Evolutionary conservation across 2,113 vertebrate species (phyloP), one percentile per base, ranked within the genome.

Genomic region (Strigops habroptila): DNA sequence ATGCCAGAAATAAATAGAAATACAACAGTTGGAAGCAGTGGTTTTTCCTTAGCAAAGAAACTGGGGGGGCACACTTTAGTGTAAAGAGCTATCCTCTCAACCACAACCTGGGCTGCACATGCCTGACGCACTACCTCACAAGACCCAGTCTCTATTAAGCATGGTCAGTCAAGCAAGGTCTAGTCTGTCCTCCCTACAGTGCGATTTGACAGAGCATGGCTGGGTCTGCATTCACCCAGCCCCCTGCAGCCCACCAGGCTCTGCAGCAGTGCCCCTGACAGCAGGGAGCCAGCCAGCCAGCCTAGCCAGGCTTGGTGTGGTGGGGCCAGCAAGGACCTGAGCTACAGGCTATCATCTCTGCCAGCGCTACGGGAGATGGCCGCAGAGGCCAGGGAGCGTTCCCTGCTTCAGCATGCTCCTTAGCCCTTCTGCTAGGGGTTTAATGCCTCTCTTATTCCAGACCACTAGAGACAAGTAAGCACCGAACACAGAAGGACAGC

Each of bases 161-260:
- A 18, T 25, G 21, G 21, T 13, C 21, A 14, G 18, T 2, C n/a
- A 77, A 74, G 49, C 28, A 57, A 65, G 27, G 2, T 62, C 63
- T 51, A 27, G 9, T 7, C 19, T 53, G 59, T 48, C 59, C 44
- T 80, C 35, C 44, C 67, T 63, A 5, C 1, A 5, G 33, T 5
- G 18, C 0, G 0, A 30, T 53, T 35, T 68, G 52, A 27, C 10
- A 57, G 48, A 33, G 18, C 4, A 0, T 16, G 41, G 3, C 10
- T 33, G 3, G n/a, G 15, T 35, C 28, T 75, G 35, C 65, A 27
- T 24, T 75, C 60, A 75, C 9, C 4, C 46, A 75, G 44, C 18
- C 11, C 9, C 44, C 52, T 41, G 57, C 63, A 77, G 57, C 21
- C 27, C 31, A 10, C 6, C 0, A 1, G 52, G 48, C 52, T 75